Base-by-base conservation (phyloP, 2,113 vertebrate genomes). In the Ptyas mucosa region DNA sequence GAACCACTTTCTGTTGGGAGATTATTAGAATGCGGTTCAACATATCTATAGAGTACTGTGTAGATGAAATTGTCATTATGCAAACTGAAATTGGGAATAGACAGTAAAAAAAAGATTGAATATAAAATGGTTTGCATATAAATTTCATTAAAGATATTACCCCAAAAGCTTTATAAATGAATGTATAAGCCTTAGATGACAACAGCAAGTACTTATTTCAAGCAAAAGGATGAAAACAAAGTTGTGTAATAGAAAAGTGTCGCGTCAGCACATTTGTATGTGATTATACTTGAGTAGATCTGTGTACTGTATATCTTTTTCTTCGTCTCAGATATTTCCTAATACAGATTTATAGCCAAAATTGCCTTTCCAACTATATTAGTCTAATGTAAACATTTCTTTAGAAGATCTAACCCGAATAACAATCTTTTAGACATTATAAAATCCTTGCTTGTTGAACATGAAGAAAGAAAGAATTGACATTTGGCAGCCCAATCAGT, bases 141-240 rank as follows among this genome's bases (percentile, higher is more conserved):
- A 24, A 88, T 54, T 69, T 92, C 52, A 85, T 85, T 57, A 89
- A 51, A 85, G 10, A n/a, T 69, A 57, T 85, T 64, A 92, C 39
- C 64, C 20, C 24, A 49, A 92, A 88, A 54, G 57, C 57, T 34
- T 52, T 21, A 29, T 52, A 92, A 89, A 53, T 53, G 29, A 64
- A 53, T 43, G 61, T 52, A 89, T 46, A 89, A 89, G 51, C 46
- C 43, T 34, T 87, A 43, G 52, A 88, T 75, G 57, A 61, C 57
- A 92, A 88, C 52, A 92, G 75, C 87, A 89, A 92, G 49, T 92
- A 39, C 55, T 92, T 91, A 64, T 91, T 88, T 92, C 58, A 81
- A 23, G 46, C 52, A 89, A n/a, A 81, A 64, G 54, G 46, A 81
- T 55, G 8, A 89, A 89, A 92, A 89, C 85, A 49, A 51, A 92